These are phyloP conservation scores for Chironomus tepperi DNA, from an alignment of 1,140 invertebrate species.

Conservation along the genomic window DNA sequence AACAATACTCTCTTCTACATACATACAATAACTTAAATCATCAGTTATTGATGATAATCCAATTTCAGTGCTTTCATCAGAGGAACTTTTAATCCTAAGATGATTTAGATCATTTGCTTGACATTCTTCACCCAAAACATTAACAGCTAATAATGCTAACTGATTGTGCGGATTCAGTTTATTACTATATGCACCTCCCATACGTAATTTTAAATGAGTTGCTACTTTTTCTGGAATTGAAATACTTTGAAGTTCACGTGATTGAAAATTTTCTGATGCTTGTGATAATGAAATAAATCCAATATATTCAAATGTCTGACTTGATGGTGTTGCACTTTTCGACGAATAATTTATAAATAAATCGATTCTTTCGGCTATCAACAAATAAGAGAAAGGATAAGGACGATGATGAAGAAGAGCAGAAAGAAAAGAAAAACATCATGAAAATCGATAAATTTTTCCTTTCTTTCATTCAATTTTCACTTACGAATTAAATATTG, in stretches of 20 bases:
- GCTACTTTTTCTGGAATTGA: constrained; percentile 69
- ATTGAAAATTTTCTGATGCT: constrained; percentile 68
- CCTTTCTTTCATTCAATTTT: background rate
- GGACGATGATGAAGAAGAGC: too few species aligned
- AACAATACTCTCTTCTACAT: constrained; percentile 87
- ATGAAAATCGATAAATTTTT: background rate
- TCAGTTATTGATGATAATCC: constrained; percentile 74
- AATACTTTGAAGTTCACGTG: constrained; percentile 77
- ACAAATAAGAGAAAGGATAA: constrained; percentile 2
- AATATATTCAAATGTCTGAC: constrained; percentile 55
- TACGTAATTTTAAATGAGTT: constrained; percentile 70
- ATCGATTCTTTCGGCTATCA: constrained; percentile 42
- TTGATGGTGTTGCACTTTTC: constrained; percentile 39
- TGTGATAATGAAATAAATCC: constrained; percentile 76
- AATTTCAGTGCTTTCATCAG: constrained; percentile 35
- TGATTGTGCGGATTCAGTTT: constrained; percentile 53
- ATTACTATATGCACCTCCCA: constrained; percentile 74
- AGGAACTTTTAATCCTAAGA: constrained; percentile 28
- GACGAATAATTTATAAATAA: constrained; percentile 41
- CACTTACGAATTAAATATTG: constrained; percentile 83
- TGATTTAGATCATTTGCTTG: constrained; percentile 29
- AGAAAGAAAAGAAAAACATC: too few species aligned
- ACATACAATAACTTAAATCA: constrained; percentile 95
- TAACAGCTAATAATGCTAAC: constrained; percentile 58
- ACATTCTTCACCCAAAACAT: constrained; percentile 63